A percentile compares a stretch with the other conserved stretches of the same genome.
These are phyloP conservation scores for Mastomys natalensis DNA, from an alignment of 2,113 vertebrate genomes.

Conservation along the genomic window DNA sequence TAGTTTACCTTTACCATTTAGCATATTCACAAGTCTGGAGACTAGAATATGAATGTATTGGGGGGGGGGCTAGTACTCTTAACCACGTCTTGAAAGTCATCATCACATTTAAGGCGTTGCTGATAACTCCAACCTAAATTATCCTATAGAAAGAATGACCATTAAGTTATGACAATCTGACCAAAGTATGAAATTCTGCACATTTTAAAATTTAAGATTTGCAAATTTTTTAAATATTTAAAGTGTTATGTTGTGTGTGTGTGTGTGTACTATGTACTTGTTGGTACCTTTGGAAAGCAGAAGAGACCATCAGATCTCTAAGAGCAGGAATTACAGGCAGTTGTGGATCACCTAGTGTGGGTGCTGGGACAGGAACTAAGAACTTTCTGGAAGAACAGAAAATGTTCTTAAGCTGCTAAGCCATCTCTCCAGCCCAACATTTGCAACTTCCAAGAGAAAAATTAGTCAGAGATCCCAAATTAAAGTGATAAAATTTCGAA, in stretches of 20 bases:
- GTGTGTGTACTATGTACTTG: neutral
- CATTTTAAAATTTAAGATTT: neutral
- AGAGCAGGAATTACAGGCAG: neutral
- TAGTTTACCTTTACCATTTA: neutral
- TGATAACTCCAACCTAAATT: neutral
- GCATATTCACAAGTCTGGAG: neutral
- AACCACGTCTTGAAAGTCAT: neutral
- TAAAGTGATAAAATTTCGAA: slow-evolving; percentile 30
- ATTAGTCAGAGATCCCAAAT: slow-evolving; percentile 33
- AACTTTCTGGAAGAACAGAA: no score
- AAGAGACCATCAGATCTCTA: neutral
- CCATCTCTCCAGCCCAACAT: neutral
- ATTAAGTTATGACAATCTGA: neutral
- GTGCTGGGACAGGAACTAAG: neutral
- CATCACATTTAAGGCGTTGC: neutral
- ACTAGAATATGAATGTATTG: neutral
- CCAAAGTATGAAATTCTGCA: neutral
- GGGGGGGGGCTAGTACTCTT: no score
- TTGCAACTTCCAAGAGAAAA: slow-evolving; percentile 1
- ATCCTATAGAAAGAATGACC: neutral
- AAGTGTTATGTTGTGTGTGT: no score
- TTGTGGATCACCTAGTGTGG: neutral
- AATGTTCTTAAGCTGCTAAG: neutral
- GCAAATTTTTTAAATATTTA: neutral
- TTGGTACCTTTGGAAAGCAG: neutral